These are phyloP conservation scores for Aix galericulata DNA, from an alignment of 2,113 vertebrate species.

Conservation along the genomic window DNA sequence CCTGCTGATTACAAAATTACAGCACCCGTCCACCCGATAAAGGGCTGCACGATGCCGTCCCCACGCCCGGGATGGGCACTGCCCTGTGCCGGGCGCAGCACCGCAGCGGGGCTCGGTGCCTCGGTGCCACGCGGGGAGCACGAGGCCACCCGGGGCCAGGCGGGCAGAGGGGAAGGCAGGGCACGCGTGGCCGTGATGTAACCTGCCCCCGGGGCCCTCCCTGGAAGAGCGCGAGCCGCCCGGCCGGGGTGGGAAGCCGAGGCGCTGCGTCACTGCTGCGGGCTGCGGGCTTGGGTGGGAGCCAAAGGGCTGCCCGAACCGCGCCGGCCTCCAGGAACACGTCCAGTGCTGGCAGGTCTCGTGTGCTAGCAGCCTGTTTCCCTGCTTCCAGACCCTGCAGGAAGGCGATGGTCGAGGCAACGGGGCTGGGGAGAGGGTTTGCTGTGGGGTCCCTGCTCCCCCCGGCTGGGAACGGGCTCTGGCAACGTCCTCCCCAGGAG, in stretches of 20 bases:
- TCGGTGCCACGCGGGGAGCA: neutral
- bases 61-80: neutral
- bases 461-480: no score
- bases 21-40: neutral
- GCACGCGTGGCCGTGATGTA: neutral
- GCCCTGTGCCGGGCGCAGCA: fast-evolving
- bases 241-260: neutral
- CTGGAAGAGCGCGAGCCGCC: neutral
- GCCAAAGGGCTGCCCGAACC: constrained; percentile 16
- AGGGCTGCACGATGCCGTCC: neutral
- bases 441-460: neutral
- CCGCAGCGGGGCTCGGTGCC: fast-evolving
- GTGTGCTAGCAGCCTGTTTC: fast-evolving
- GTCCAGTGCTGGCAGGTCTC: neutral
- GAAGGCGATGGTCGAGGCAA: neutral
- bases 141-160: neutral
- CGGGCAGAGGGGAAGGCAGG: neutral
- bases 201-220: constrained; percentile 1
- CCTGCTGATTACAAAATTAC: neutral
- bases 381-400: fast-evolving
- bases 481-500: neutral
- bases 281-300: neutral
- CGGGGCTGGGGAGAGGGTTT: neutral
- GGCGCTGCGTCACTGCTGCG: neutral
- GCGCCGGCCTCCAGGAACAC: neutral